phyloP scores from a whole-genome alignment of 2,113 vertebrate species.

The Platysteira castanea region DNA sequence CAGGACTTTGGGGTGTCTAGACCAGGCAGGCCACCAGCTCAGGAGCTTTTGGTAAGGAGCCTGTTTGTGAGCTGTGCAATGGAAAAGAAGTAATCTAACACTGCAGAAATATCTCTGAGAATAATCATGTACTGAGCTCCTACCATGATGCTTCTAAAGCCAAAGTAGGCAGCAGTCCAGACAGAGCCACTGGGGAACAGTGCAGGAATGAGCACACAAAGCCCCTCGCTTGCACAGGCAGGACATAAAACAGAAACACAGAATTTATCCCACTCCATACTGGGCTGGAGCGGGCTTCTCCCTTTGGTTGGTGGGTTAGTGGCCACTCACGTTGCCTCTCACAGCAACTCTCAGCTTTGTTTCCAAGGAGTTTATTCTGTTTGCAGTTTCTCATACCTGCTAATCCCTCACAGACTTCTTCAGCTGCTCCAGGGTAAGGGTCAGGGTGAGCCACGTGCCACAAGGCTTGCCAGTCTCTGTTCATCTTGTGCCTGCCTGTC shows the following conservation, averaged over 20 bases:
- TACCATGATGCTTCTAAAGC: background rate
- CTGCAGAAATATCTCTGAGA: background rate
- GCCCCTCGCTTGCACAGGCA: background rate
- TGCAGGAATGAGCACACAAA: background rate
- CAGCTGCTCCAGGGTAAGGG: background rate
- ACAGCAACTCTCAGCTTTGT: background rate
- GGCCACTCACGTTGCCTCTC: background rate
- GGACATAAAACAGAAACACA: background rate
- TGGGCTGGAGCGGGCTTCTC: background rate
- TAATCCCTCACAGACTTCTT: background rate
- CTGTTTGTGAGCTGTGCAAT: background rate
- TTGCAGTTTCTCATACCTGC: background rate
- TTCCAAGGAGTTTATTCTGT: background rate
- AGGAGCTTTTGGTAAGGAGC: background rate
- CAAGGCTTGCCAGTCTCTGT: accelerated
- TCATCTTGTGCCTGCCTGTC: background rate
- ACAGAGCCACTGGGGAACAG: background rate
- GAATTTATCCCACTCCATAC: background rate
- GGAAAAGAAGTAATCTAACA: background rate
- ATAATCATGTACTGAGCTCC: background rate
- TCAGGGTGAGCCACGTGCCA: background rate
- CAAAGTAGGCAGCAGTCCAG: conserved; percentile 7
- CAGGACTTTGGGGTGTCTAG: background rate
- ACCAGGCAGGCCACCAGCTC: background rate
- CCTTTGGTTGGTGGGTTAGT: background rate